Conservation (phyloP, 2,113 vertebrate genomes). For the Sakesphorus luctuosus region DNA sequence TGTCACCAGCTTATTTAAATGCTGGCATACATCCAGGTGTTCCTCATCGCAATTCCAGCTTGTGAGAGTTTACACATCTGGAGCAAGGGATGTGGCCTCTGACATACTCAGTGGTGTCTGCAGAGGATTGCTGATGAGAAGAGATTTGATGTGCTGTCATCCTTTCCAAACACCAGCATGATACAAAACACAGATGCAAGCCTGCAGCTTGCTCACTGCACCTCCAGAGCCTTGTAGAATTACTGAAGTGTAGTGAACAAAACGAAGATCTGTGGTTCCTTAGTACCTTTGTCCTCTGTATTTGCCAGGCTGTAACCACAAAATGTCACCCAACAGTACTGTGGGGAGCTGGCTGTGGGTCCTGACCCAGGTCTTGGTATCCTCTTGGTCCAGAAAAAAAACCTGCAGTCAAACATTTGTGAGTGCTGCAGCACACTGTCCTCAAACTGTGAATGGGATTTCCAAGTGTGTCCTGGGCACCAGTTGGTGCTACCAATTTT, state of each 20-base stretch:
- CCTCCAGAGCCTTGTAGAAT: not conserved
- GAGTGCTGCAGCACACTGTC: not conserved
- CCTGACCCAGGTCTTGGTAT: not conserved
- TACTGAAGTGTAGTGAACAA: not conserved
- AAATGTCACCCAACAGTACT: not conserved
- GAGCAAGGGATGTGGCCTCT: constrained; percentile 57
- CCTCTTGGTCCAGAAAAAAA: not conserved
- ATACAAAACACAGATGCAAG: not conserved
- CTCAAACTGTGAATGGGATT: not conserved
- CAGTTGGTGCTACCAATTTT: not conserved
- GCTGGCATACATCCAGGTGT: constrained; percentile 39
- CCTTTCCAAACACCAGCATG: not conserved
- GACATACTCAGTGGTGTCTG: constrained; percentile 14
- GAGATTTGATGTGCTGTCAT: constrained; percentile 1
- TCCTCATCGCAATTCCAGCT: constrained; percentile 8
- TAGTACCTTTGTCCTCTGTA: not conserved
- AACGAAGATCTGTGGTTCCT: not conserved
- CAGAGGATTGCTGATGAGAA: not conserved
- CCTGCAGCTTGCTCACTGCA: not conserved
- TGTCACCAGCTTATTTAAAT: constrained; percentile 51
- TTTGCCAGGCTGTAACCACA: not conserved
- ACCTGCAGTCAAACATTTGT: not conserved
- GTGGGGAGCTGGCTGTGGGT: not conserved
- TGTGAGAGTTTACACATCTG: constrained; percentile 59
- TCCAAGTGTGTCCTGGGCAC: not conserved